Conservation (phyloP, 2,888 invertebrate species). For the Arenicola marina region DNA sequence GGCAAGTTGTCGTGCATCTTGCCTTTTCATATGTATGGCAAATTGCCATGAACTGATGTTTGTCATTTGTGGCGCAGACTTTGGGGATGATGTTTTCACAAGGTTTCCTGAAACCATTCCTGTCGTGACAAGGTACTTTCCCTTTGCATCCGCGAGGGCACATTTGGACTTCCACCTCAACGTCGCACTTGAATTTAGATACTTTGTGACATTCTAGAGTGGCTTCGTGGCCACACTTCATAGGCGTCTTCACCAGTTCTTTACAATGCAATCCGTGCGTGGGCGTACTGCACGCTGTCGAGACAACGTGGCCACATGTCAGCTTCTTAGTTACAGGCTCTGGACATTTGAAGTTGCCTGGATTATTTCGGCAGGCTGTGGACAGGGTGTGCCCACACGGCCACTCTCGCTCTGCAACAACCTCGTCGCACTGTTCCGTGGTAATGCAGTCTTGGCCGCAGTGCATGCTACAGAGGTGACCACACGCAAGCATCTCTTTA, state of each 20-base stretch:
- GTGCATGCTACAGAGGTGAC: conserved; percentile 65
- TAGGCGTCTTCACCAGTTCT: too few relatives aligned
- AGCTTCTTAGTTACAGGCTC: conserved; percentile 61
- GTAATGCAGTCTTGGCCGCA: too few relatives aligned
- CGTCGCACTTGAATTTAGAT: not conserved
- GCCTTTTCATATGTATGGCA: conserved; percentile 44
- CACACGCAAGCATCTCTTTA: conserved; percentile 59
- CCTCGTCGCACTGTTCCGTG: too few relatives aligned
- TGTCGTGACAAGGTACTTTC: not conserved
- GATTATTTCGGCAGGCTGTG: too few relatives aligned
- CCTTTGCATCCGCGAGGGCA: not conserved
- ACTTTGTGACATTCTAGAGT: not conserved
- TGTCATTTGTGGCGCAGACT: not conserved
- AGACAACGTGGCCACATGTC: conserved; percentile 65
- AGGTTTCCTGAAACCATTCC: not conserved
- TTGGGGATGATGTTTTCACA: not conserved
- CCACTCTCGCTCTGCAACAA: too few relatives aligned
- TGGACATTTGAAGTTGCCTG: conserved; percentile 43
- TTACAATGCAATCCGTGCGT: too few relatives aligned
- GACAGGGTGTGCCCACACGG: too few relatives aligned
- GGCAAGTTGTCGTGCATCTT: conserved; percentile 36
- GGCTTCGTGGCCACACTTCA: too few relatives aligned
- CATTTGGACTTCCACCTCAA: not conserved
- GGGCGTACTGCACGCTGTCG: too few relatives aligned
- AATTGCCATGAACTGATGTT: conserved; percentile 59